Base-by-base conservation (phyloP, 2,797 vertebrate genomes). In the Crypturellus tataupa region DNA sequence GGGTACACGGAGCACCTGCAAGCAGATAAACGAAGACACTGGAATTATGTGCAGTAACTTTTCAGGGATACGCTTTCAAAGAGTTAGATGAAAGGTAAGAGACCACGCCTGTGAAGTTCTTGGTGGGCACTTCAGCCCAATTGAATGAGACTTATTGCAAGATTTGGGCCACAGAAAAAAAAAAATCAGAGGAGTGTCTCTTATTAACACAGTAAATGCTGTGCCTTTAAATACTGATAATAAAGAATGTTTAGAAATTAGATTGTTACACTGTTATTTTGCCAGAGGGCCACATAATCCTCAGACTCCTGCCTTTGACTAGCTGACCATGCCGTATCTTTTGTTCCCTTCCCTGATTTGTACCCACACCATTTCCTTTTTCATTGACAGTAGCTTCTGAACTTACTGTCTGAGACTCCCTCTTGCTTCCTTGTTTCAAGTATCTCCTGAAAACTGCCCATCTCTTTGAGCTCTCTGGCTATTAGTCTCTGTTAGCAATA, bases 1-100 rank as follows among this genome's bases (percentile, higher is more conserved):
- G 1, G 0, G 19, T 60, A 71, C 68, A 44, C 23, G 47, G 18
- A 53, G 7, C n/a, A 47, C 33, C 6, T 40, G 21, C 33, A 69
- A 10, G 44, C 6, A 31, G 42, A 39, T 49, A 49, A 56, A 44
- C 24, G 11, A 27, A 80, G 44, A 17, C 0, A 0, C 2, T 64
- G 23, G 11, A 67, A 71, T 39, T 62, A 56, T 10, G 31, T 46
- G 14, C 5, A 40, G 27, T 39, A 56, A 31, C 14, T 80, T 84
- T 2, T 3, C n/a, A 24, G 17, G 64, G 69, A 76, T 31, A 55
- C 13, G 60, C 14, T 15, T 67, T 11, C 27, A 37, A 71, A 63
- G n/a, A 87, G 65, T 20, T 47, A 65, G 23, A 70, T 19, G 25
- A 79, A 73, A 49, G 12, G 56, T 2, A 33, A 71, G 12, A 29